A percentile compares a stretch with the other conserved stretches of the same genome.
phyloP scores from a whole-genome alignment of 2,113 vertebrate species.

The Petromus typicus region DNA sequence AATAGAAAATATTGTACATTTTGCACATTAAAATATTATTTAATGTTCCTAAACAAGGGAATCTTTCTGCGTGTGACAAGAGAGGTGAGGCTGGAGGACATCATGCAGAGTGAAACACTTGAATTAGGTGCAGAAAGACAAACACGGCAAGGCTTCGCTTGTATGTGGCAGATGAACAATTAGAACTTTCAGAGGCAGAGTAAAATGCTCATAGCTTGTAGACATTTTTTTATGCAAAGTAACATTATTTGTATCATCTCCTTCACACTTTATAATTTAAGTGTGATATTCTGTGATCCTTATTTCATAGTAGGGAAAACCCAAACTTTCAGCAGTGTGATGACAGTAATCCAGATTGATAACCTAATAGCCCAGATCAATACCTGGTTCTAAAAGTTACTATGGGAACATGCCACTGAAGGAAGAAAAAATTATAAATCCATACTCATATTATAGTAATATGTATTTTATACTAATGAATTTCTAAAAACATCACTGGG shows the following conservation, averaged over 20 bases:
- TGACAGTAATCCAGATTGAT: background rate
- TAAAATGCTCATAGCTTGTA: background rate
- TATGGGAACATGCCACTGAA: background rate
- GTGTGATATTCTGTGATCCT: background rate
- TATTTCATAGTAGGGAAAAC: background rate
- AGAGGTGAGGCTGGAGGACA: background rate
- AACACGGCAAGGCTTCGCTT: no score
- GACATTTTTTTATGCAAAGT: background rate
- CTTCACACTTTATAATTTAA: background rate
- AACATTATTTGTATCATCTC: background rate
- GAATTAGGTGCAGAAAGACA: background rate
- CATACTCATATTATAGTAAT: background rate
- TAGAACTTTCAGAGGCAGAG: background rate
- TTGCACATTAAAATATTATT: background rate
- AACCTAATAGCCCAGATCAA: background rate
- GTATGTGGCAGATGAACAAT: background rate
- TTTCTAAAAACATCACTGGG: background rate
- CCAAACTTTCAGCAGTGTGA: background rate
- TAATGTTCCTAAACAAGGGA: background rate
- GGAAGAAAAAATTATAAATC: constrained; percentile 15
- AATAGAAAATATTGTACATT: background rate
- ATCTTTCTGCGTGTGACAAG: background rate
- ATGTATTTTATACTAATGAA: background rate
- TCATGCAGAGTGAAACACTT: background rate
- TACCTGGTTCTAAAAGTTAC: background rate